Evolutionary conservation across 2,888 invertebrate species (phyloP), one percentile per base, ranked within the genome.

Genomic region (Rugalucina vietnamica): DNA sequence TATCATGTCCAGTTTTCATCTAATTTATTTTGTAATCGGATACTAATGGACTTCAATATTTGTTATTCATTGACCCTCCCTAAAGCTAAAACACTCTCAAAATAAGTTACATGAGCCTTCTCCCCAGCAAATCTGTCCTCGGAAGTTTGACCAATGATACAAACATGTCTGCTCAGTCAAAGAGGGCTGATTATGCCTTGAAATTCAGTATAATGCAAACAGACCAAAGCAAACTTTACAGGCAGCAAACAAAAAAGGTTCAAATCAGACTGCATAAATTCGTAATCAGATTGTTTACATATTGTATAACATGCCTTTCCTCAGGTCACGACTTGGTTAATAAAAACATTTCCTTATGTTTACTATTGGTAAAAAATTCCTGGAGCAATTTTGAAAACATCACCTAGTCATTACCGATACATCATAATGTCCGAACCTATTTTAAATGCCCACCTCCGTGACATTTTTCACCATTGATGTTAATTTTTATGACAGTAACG

Each of bases 11-110:
- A 34, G 65, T 54, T 34, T 4, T 70, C 39, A 29, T 27, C 50
- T 71, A 70, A 78, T 54, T 71, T 54, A 78, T 82, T 86, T 78
- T 81, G 86, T 86, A 86, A 86, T 81, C 32, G 50, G 79, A 86
- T 76, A 82, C 86, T 81, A 75, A 76, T 75, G 82, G 79, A 80
- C 39, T 60, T 81, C 36, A 75, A 36, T 57, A 32, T 75, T 32
- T 75, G 36, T 65, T 43, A 65, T 65, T 29, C 32, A 34, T 24
- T 32, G 34, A 65, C 32, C 65, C 34, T 12, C 34, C 34, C 65
- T 21, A 34, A 34, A 10, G 65, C 1, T 34, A 65, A 65, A 65
- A 65, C 65, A 34, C 18, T 65, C 65, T 24, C 65, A 65, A 65
- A 65, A 65, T 65, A 65, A 10, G 65, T n/a, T n/a, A n/a, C n/a